Evolutionary conservation across 2,113 vertebrate species (phyloP).

Genomic region (Elephantulus edwardii): DNA sequence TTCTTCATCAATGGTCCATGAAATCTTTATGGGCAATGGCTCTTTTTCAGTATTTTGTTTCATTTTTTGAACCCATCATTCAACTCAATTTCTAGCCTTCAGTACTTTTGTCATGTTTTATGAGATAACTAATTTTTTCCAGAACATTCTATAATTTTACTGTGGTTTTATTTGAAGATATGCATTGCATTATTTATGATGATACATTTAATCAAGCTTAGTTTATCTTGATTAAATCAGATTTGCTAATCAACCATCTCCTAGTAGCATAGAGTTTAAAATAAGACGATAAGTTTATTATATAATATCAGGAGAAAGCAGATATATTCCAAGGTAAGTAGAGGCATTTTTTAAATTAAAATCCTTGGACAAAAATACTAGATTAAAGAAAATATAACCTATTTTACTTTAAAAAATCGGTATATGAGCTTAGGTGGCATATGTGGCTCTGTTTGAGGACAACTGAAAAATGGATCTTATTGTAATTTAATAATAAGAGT

Average conservation of each 20-base stretch:
- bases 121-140: not conserved
- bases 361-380: slow-evolving; percentile 32
- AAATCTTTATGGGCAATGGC: not conserved
- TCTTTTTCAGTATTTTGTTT: not conserved
- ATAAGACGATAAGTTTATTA: not conserved
- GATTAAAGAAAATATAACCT: slow-evolving; percentile 26
- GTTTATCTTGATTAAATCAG: slow-evolving; percentile 32
- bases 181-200: not conserved
- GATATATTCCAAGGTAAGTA: not conserved
- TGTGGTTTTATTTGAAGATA: slow-evolving; percentile 20
- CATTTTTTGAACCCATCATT: not conserved
- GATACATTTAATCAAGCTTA: slow-evolving; percentile 34
- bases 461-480: slow-evolving; percentile 54
- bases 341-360: slow-evolving; percentile 35
- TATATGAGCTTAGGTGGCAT: slow-evolving; percentile 27
- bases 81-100: not conserved
- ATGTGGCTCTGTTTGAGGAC: not conserved
- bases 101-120: not conserved
- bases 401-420: slow-evolving; percentile 55
- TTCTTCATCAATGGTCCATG: not conserved
- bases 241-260: not conserved
- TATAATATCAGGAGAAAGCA: not conserved
- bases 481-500: slow-evolving; percentile 53
- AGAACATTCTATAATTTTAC: not conserved
- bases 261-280: not conserved